Base-by-base conservation (phyloP, 53 echinoderm and acorn worm genomes). In the Temnopleurus reevesii region DNA sequence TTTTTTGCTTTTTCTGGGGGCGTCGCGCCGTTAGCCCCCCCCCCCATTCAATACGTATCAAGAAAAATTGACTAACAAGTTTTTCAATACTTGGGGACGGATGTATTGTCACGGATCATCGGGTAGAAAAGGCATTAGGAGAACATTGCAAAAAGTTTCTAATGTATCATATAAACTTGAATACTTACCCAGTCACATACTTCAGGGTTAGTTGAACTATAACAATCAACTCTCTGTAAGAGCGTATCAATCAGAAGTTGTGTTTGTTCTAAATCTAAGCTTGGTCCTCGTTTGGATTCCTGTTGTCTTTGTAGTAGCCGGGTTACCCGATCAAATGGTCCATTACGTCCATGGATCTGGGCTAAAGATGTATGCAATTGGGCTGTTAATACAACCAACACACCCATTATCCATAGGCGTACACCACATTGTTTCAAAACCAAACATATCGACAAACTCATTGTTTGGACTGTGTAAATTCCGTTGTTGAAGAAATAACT, bases 161-260 rank as follows among this genome's bases (percentile, higher is more conserved):
- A n/a, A n/a, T n/a, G n/a, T n/a, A n/a, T n/a, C n/a, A n/a, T n/a
- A n/a, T n/a, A n/a, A n/a, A n/a, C n/a, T n/a, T n/a, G n/a, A n/a
- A n/a, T 79, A 79, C 88, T 65, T 71, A 87, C 88, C 88, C 88
- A 87, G 34, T 87, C 88, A 46, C 88, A 87, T 44, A 87, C 71
- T 46, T 87, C 88, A 30, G 88, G 88, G 34, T 87, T 87, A 24
- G 65, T 87, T 19, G 71, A 46, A 33, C 88, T 33, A 65, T 87
- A 87, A 45, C 88, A 87, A 33, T 87, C 71, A 31, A 87, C 71
- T 34, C 88, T 51, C 71, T 87, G 88, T 28, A 64, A 49, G 31
- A 87, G 36, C 4, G 88, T 87, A 66, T 87, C 88, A 31, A 87
- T 53, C 65, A 87, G 29, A 1, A 87, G 65, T 36, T 87, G 88